Conservation (phyloP, 2,888 invertebrate genomes). For the Pyrocoelia pectoralis region DNA sequence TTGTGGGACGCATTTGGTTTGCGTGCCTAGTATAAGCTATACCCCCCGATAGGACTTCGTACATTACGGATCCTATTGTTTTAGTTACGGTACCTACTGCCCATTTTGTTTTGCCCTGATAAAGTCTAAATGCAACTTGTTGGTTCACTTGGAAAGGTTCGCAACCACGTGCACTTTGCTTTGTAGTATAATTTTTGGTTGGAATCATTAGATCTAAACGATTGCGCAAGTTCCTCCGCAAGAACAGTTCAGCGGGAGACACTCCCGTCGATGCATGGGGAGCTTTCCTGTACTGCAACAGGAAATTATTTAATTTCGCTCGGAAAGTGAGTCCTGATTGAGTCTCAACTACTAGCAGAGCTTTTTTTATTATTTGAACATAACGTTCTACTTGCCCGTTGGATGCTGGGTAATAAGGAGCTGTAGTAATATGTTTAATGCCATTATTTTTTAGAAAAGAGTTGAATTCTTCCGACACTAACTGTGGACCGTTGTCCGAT, state of each 20-base stretch:
- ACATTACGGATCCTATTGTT: too few species aligned
- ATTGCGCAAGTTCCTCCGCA: constrained; percentile 21
- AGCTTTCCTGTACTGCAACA: neutral
- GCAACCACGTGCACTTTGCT: too few species aligned
- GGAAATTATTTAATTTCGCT: neutral
- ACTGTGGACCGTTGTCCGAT: neutral
- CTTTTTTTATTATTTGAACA: neutral
- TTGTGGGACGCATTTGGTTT: too few species aligned
- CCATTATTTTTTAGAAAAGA: neutral
- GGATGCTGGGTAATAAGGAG: neutral
- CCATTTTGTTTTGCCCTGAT: too few species aligned
- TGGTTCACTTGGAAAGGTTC: too few species aligned
- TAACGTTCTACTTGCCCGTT: neutral
- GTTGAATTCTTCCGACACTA: neutral
- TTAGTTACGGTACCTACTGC: too few species aligned
- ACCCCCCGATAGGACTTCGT: too few species aligned
- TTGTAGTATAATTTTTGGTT: too few species aligned
- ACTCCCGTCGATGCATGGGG: constrained; percentile 22
- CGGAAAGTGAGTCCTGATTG: neutral
- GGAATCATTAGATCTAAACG: neutral
- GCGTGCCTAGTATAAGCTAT: too few species aligned
- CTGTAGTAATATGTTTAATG: neutral
- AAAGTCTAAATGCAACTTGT: too few species aligned
- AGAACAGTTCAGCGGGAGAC: constrained; percentile 32
- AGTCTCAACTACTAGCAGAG: neutral